Base-by-base conservation (phyloP, 2,113 vertebrate genomes). In the Myiozetetes cayanensis region DNA sequence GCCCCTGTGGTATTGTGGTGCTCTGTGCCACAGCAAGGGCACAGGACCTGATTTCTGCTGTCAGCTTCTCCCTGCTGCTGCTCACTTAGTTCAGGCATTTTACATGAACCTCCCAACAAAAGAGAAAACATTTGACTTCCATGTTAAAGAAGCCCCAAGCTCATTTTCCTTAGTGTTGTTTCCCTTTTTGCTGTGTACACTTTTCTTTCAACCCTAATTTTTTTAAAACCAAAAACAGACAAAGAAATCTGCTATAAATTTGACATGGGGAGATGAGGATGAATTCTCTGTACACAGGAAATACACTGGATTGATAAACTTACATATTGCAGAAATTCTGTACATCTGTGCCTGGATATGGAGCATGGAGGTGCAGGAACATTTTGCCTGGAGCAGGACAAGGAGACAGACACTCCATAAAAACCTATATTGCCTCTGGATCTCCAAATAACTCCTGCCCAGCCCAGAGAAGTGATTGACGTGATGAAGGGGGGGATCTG, bases 361-460 rank as follows among this genome's bases (percentile, higher is more conserved):
- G 41, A 73, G 37, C 30, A 17, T 14, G 65, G 62, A 46, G 63
- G 37, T 1, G 10, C 10, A 8, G 37, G 41, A 67, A 18, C 28
- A 8, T 78, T 73, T 59, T 50, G 31, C 28, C 49, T 43, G 10
- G 39, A 80, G 52, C 76, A 61, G 43, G n/a, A 46, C 63, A 44
- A 70, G 92, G 65, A 7, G 56, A 46, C 92, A 93, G 62, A 43
- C 95, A 27, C 97, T 97, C 96, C 94, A 96, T 85, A 76, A 91
- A 82, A 96, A 92, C 71, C 91, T 85, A 7, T 93, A 96, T 97
- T 96, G 93, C 95, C 94, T 97, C 94, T 96, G 92, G 89, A 94
- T 94, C 95, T 96, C 90, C 47, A 77, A 97, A 88, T 97, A 97
- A 97, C 95, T 97, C 96, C 90, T 98, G 98, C 98, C 97, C 95